These are phyloP conservation scores for Apogon talboti DNA, from an alignment of 2,797 vertebrate species.

Conservation along the genomic window DNA sequence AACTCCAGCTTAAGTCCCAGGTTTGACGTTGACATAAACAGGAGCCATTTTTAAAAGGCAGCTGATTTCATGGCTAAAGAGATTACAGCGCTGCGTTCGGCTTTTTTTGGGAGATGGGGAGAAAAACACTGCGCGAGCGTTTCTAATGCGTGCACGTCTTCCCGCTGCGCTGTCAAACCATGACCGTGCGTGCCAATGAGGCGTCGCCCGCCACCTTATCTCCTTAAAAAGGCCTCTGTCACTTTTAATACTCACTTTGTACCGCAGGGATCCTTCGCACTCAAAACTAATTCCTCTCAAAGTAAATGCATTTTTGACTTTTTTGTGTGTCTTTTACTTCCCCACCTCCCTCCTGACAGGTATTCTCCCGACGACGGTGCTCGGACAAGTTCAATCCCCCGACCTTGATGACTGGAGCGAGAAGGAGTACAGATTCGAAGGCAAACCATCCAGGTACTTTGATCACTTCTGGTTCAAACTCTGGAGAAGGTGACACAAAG, in stretches of 20 bases:
- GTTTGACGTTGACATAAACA: slow-evolving; percentile 77
- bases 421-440: slow-evolving; percentile 89
- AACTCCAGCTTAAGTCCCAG: slow-evolving; percentile 68
- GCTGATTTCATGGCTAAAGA: slow-evolving; percentile 4
- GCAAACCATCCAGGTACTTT: slow-evolving; percentile 87
- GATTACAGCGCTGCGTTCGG: neutral
- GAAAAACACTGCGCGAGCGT: slow-evolving; percentile 37
- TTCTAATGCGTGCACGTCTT: slow-evolving; percentile 60
- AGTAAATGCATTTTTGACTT: slow-evolving; percentile 35
- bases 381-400: slow-evolving; percentile 88
- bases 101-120: slow-evolving; percentile 7
- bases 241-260: slow-evolving; percentile 47
- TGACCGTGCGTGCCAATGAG: slow-evolving; percentile 61
- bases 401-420: slow-evolving; percentile 91
- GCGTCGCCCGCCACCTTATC: slow-evolving; percentile 55
- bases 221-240: slow-evolving; percentile 59
- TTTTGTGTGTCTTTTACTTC: slow-evolving; percentile 56
- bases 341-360: slow-evolving; percentile 78
- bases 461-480: slow-evolving; percentile 49
- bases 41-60: slow-evolving; percentile 70
- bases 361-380: slow-evolving; percentile 81
- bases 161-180: slow-evolving; percentile 67
- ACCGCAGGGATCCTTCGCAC: slow-evolving; percentile 23
- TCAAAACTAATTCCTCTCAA: slow-evolving; percentile 49
- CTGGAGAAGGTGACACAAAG: slow-evolving; percentile 24